phyloP scores from a whole-genome alignment of 2,113 vertebrate genomes.

The Paedocypris sp. region DNA sequence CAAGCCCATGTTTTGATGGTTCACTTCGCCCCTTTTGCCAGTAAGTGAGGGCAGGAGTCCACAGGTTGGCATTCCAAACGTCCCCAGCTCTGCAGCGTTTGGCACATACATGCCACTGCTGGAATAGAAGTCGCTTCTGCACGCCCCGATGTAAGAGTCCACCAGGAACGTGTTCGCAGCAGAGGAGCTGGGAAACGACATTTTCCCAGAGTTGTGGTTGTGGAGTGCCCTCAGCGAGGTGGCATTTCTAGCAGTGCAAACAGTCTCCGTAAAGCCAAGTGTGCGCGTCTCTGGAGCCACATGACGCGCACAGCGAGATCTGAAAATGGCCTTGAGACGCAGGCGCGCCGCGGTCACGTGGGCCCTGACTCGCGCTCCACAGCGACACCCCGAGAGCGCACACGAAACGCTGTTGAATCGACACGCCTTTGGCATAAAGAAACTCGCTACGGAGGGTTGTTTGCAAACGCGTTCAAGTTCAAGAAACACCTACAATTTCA shows the following conservation, averaged over 20 bases:
- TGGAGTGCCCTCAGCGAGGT: slow-evolving; percentile 97
- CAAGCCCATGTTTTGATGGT: slow-evolving; percentile 97
- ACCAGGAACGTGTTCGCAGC: slow-evolving; percentile 96
- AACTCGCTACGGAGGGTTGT: too few relatives aligned
- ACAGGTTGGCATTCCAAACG: slow-evolving; percentile 99
- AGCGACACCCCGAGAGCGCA: slow-evolving; percentile 84
- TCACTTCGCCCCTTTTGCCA: slow-evolving; percentile 91
- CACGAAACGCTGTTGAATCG: slow-evolving; percentile 50
- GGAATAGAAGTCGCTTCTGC: slow-evolving; percentile 98
- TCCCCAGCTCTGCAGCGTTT: slow-evolving; percentile 92
- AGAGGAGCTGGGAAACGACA: slow-evolving; percentile 99
- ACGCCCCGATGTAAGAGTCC: slow-evolving; percentile 96
- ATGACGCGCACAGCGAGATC: slow-evolving; percentile 97
- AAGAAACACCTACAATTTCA: too few relatives aligned
- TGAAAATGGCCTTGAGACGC: slow-evolving; percentile 95
- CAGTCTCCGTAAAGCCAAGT: slow-evolving; percentile 92
- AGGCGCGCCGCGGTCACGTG: slow-evolving; percentile 74
- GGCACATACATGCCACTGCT: slow-evolving; percentile 98
- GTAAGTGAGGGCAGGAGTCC: slow-evolving; percentile 98
- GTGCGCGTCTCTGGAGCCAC: slow-evolving; percentile 93
- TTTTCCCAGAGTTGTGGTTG: slow-evolving; percentile 71
- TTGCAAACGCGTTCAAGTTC: too few relatives aligned
- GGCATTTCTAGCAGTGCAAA: slow-evolving; percentile 99
- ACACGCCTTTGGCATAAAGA: neutral
- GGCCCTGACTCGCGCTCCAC: slow-evolving; percentile 74